Conservation (phyloP, 2,113 vertebrate genomes). For the Corythaeola cristata region DNA sequence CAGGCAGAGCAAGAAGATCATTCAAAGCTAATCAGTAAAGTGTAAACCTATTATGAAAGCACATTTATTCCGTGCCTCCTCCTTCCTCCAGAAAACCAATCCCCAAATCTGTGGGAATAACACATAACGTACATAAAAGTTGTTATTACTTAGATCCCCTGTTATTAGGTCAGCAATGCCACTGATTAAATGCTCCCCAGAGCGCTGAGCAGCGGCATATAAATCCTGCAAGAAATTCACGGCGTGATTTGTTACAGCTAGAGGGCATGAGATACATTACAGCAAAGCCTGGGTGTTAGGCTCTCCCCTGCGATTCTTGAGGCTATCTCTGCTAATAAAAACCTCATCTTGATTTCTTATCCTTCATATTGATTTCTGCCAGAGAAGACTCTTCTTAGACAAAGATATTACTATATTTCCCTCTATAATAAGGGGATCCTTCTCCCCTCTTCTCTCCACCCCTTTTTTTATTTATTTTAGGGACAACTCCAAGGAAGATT, state of each 20-base stretch:
- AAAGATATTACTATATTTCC: background rate
- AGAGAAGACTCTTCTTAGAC: background rate
- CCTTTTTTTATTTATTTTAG: background rate
- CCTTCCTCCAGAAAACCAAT: conserved; percentile 21
- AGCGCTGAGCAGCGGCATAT: background rate
- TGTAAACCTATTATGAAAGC: conserved; percentile 61
- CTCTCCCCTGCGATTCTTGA: conserved; percentile 6
- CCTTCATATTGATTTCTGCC: conserved; percentile 18
- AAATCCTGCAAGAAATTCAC: conserved; percentile 48
- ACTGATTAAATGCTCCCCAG: conserved; percentile 23
- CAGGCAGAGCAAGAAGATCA: conserved; percentile 55
- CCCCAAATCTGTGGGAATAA: conserved; percentile 32
- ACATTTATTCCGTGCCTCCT: conserved; percentile 28
- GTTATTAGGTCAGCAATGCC: conserved; percentile 16
- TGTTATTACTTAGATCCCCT: conserved; percentile 41
- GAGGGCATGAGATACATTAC: background rate
- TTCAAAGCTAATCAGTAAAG: conserved; percentile 64
- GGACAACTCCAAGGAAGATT: background rate
- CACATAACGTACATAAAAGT: background rate
- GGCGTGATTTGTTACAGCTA: background rate
- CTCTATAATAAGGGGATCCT: background rate
- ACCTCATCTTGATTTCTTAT: conserved; percentile 50
- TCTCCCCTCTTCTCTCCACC: background rate
- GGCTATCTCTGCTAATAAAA: conserved; percentile 54
- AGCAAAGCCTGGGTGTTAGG: background rate